A percentile compares a stretch with the other conserved stretches of the same genome.
These are phyloP conservation scores for Brenthis hecate DNA, from an alignment of 2,888 invertebrate species.

Conservation along the genomic window DNA sequence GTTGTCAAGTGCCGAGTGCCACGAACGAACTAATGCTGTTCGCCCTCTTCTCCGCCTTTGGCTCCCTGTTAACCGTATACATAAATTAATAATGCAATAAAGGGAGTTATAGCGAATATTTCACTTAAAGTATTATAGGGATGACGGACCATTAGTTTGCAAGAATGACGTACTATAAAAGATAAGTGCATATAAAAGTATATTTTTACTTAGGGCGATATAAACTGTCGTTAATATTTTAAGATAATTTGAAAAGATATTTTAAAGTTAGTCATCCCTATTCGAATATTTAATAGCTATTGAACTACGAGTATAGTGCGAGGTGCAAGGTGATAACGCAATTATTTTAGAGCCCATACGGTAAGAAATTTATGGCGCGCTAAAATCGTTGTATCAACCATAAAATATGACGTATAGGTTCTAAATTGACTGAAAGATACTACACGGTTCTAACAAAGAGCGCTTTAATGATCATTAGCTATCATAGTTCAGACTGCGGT, in stretches of 20 bases:
- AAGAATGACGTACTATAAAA: conserved; percentile 3
- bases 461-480: conserved; percentile 12
- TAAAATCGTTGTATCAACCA: conserved; percentile 14
- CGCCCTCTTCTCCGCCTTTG: conserved; percentile 93
- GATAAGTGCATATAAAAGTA: conserved; percentile 1
- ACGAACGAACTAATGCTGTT: conserved; percentile 92
- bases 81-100: conserved; percentile 18
- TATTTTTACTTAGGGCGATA: conserved; percentile 2
- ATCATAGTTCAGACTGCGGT: conserved; percentile 8
- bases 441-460: conserved; percentile 38
- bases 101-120: neutral
- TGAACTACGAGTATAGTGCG: conserved; percentile 56
- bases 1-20: conserved; percentile 88
- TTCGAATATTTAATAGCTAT: conserved; percentile 17
- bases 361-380: conserved; percentile 13
- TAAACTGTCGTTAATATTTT: too few species aligned
- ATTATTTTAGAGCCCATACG: conserved; percentile 49
- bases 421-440: conserved; percentile 40
- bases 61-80: conserved; percentile 83
- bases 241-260: conserved; percentile 1
- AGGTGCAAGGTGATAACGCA: conserved; percentile 65
- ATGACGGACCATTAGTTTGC: conserved; percentile 13
- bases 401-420: conserved; percentile 33
- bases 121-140: conserved; percentile 17
- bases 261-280: conserved; percentile 15